Evolutionary conservation across 2,113 vertebrate species (phyloP).

Genomic region (Gobius niger): DNA sequence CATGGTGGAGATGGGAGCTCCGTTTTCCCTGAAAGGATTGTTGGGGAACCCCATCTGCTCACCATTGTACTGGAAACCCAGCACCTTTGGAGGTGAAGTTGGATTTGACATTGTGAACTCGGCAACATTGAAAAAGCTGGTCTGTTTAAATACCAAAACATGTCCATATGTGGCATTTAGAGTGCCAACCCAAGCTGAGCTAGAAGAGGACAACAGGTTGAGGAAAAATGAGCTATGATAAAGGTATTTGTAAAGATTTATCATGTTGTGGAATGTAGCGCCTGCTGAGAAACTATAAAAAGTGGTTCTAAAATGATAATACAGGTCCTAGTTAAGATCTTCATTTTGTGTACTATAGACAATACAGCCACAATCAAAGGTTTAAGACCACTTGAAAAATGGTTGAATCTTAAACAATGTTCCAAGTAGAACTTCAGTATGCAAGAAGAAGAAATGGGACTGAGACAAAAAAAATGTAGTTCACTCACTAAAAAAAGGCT

Average conservation of each 20-base stretch:
- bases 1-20: conserved; percentile 96
- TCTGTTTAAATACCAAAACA: conserved; percentile 87
- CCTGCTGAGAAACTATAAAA: no score
- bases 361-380: no score
- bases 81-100: conserved; percentile 89
- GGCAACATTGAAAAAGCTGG: conserved; percentile 85
- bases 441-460: no score
- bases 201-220: background rate
- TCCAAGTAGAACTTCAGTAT: no score
- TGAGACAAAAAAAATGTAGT: no score
- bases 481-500: no score
- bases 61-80: conserved; percentile 96
- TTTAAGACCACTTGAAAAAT: no score
- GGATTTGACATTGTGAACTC: conserved; percentile 93
- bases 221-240: conserved; percentile 55
- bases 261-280: conserved; percentile 1
- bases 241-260: background rate
- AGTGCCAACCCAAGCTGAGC: conserved; percentile 63
- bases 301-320: no score
- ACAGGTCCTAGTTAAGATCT: no score
- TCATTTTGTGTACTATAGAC: no score
- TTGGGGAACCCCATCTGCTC: conserved; percentile 96
- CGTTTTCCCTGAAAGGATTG: conserved; percentile 95
- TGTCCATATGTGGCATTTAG: conserved; percentile 88
- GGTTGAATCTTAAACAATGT: no score